Base-by-base conservation (phyloP, 2,888 invertebrate genomes). In the Dynastes tityus region DNA sequence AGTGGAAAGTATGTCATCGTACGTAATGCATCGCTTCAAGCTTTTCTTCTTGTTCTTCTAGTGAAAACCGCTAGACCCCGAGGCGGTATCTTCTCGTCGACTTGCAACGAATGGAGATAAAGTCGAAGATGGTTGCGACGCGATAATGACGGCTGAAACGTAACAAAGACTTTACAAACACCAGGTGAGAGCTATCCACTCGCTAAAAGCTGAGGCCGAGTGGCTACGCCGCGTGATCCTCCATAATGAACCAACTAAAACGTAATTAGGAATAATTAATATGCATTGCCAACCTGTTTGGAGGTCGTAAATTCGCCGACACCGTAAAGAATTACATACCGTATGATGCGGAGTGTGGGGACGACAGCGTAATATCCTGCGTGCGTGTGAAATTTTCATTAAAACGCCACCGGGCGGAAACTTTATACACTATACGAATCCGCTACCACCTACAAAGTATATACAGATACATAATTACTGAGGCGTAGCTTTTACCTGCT, bases 261-360 rank as follows among this genome's bases (percentile, higher is more conserved):
- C 76, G 82, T 82, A 82, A 82, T 83, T 83, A 80, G 80, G 80
- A 82, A 82, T 83, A 83, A 83, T 83, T 83, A 83, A 83, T 83
- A 83, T 81, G 81, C 82, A 82, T 81, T 81, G 81, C 81, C 80
- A 78, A 81, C 81, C 81, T 82, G 81, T 80, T 80, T 79, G 75
- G 74, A 32, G 77, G 51, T 40, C 76, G 79, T 77, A 79, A 79
- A 77, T 77, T 71, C 71, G 29, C 76, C 76, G 70, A 51, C 71
- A n/a, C 70, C 76, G 64, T 76, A 70, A 78, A 75, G 78, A 75
- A 75, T 75, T 75, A 78, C 55, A 68, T 74, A 61, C 61, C 45
- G 73, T 74, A 61, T 61, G 78, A 75, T 67, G 78, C 45, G 63
- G 73, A 11, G 55, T 11, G 32, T 5, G 58, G 73, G 32, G 55